Evolutionary conservation across 2,888 invertebrate genomes (phyloP), one percentile per base, ranked within the genome.

Genomic region (Synanthedon vespiformis): DNA sequence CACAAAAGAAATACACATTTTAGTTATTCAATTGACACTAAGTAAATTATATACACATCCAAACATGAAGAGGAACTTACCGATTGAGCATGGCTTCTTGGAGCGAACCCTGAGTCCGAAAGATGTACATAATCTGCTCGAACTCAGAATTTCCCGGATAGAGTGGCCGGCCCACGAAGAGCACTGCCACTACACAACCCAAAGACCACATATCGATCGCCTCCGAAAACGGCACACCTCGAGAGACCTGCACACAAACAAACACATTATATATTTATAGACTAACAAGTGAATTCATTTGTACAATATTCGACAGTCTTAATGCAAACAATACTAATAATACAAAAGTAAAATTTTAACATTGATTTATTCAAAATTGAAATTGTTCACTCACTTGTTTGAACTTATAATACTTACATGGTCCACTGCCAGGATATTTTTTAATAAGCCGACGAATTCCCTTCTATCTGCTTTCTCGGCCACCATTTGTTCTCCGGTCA

Each of bases 171-270:
- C 99, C 99, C 49, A 99, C 91, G 88, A 99, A 99, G 62, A 99
- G 89, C 80, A 99, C 99, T 2, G 99, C 99, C 50, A 99, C 98
- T 58, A 99, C 99, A 86, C 99, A 99, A 55, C 99, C 99, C 61
- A 99, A 89, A 5, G 98, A 99, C 99, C 99, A 99, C 99, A 99
- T 99, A 86, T 99, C 99, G 68, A 99, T 99, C 12, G 99, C 97
- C 84, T 99, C 99, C 88, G 98, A 98, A 89, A 99, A 99, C 57
- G 98, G 98, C 66, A 99, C 71, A 98, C 98, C 87, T 98, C 98
- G 2, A 98, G 98, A 40, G 98, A 97, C 63, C 98, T 93, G 72
- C 2, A 57, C 58, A 34, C 34, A 34, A 34, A 34, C 34, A 34
- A 34, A 34, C 34, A 34, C 22, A 22, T 22, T 34, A 34, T 34